Evolutionary conservation across 2,797 vertebrate genomes (phyloP).

Genomic region (Pangasius mekongensis): DNA sequence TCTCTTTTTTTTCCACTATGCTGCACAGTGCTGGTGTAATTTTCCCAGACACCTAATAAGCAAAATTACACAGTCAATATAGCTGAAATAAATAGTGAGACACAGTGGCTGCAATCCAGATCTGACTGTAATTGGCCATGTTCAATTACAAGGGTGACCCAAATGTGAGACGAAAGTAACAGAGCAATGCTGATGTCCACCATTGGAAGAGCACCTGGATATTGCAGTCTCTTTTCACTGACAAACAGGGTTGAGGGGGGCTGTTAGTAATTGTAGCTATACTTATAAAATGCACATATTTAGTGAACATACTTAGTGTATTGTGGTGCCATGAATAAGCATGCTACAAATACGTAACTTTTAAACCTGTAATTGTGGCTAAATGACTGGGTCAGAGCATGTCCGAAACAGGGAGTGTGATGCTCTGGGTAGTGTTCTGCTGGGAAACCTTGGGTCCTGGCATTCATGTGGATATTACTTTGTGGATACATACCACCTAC

Average conservation of each 20-base stretch:
- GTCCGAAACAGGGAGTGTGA: too few relatives aligned
- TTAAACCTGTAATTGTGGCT: neutral
- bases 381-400: too few relatives aligned
- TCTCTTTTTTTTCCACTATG: neutral
- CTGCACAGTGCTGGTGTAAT: neutral
- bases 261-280: neutral
- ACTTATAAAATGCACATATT: neutral
- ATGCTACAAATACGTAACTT: neutral
- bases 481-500: too few relatives aligned
- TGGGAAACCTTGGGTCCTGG: too few relatives aligned
- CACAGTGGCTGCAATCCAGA: neutral
- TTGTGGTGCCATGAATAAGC: neutral
- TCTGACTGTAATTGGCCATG: neutral
- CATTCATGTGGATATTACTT: too few relatives aligned
- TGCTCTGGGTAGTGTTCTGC: too few relatives aligned
- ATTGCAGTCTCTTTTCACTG: neutral
- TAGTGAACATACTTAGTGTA: neutral
- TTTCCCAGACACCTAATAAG: neutral
- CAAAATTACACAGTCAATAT: neutral
- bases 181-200: neutral
- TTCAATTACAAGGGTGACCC: neutral
- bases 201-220: neutral
- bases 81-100: neutral
- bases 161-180: neutral
- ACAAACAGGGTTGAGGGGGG: neutral